Evolutionary conservation across 2,797 vertebrate species (phyloP).

Genomic region (Capromys pilorides): DNA sequence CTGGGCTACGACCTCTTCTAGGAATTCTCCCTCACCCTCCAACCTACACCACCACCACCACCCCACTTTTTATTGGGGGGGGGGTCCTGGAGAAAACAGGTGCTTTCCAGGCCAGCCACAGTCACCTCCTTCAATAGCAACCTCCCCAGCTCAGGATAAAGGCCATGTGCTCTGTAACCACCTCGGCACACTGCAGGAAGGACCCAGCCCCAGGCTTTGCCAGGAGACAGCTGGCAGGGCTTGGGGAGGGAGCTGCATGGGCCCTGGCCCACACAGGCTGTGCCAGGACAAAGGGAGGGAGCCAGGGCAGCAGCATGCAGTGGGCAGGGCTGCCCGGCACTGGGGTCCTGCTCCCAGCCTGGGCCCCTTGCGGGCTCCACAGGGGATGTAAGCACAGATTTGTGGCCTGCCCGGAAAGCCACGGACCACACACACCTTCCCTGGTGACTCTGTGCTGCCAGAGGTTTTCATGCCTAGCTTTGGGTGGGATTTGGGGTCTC

Average conservation of each 20-base stretch:
- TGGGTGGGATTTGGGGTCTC: background rate
- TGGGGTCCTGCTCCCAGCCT: background rate
- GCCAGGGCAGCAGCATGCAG: background rate
- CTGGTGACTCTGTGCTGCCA: background rate
- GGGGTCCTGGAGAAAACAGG: background rate
- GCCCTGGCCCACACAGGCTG: background rate
- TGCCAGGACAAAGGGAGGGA: background rate
- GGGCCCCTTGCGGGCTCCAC: background rate
- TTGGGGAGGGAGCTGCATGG: background rate
- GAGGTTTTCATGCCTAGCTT: background rate
- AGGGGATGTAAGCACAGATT: constrained; percentile 12
- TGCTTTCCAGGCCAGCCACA: background rate
- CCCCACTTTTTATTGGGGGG: background rate
- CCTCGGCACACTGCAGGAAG: background rate
- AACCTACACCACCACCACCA: too few species aligned
- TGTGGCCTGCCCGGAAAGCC: constrained; percentile 50
- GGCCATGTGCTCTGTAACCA: background rate
- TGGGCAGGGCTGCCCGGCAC: constrained; percentile 14
- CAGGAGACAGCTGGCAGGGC: background rate
- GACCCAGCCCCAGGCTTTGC: background rate
- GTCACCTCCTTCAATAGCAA: background rate
- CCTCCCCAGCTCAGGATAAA: too few species aligned
- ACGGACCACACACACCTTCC: constrained; percentile 1
- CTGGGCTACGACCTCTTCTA: background rate
- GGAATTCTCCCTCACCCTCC: background rate